Evolutionary conservation across 2,888 invertebrate species (phyloP).

Genomic region (Cartodere bifasciata): DNA sequence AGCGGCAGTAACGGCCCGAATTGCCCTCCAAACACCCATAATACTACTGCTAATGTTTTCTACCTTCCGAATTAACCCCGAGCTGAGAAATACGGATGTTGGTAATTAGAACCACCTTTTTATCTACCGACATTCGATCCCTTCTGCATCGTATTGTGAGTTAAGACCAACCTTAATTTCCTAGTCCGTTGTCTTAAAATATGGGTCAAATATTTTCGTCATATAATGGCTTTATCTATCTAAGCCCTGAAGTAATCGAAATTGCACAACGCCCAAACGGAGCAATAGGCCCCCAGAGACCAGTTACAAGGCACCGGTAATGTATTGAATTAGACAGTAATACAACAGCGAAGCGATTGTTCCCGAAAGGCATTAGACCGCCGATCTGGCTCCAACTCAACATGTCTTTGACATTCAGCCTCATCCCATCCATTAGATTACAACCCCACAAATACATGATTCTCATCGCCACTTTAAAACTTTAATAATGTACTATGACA

Average conservation of each 20-base stretch:
- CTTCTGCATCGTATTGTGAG: too few species aligned
- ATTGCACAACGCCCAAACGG: conserved; percentile 31
- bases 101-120: too few species aligned
- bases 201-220: too few species aligned
- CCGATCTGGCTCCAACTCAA: conserved; percentile 22
- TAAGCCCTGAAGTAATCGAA: too few species aligned
- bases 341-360: conserved; percentile 35
- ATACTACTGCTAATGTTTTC: conserved; percentile 51
- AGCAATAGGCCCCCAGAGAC: conserved; percentile 34
- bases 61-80: conserved; percentile 33
- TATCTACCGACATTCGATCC: too few species aligned
- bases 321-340: conserved; percentile 48
- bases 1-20: conserved; percentile 52
- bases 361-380: conserved; percentile 24
- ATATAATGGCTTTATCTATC: too few species aligned
- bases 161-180: too few species aligned
- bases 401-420: neutral
- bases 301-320: conserved; percentile 39
- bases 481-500: too few species aligned
- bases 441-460: too few species aligned
- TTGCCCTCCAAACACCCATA: conserved; percentile 58
- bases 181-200: too few species aligned
- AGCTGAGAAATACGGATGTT: conserved; percentile 35
- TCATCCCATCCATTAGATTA: neutral
- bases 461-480: too few species aligned